Conservation (phyloP, 2,888 invertebrate genomes). For the Leptura quadrifasciata region DNA sequence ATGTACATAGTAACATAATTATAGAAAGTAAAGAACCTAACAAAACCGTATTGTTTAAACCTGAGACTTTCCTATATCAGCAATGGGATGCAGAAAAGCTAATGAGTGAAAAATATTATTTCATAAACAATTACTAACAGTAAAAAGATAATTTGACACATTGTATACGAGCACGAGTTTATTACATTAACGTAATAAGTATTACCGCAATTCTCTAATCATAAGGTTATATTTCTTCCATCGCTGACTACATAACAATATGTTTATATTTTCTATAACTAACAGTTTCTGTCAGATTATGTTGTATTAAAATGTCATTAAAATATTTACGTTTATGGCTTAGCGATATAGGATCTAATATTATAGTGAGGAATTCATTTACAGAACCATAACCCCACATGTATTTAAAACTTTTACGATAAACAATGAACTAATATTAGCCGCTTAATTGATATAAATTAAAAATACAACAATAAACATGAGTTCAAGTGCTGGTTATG, state of each 20-base stretch:
- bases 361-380: neutral
- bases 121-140: neutral
- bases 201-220: no score
- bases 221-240: no score
- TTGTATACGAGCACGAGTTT: neutral
- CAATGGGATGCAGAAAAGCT: neutral
- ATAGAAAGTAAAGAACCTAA: neutral
- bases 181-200: neutral
- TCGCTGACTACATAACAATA: no score
- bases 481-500: neutral
- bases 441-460: slow-evolving; percentile 20
- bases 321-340: neutral
- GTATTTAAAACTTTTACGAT: slow-evolving; percentile 1
- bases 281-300: neutral
- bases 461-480: slow-evolving; percentile 19
- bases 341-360: neutral
- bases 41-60: slow-evolving; percentile 21
- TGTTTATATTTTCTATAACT: neutral
- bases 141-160: neutral
- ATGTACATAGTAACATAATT: neutral
- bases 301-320: neutral
- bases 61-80: slow-evolving; percentile 5
- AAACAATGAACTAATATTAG: slow-evolving; percentile 25
- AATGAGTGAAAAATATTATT: neutral
- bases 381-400: slow-evolving; percentile 15